These are phyloP conservation scores for Cryptocephalus moraei DNA, from an alignment of 2,888 invertebrate genomes.

Conservation along the genomic window DNA sequence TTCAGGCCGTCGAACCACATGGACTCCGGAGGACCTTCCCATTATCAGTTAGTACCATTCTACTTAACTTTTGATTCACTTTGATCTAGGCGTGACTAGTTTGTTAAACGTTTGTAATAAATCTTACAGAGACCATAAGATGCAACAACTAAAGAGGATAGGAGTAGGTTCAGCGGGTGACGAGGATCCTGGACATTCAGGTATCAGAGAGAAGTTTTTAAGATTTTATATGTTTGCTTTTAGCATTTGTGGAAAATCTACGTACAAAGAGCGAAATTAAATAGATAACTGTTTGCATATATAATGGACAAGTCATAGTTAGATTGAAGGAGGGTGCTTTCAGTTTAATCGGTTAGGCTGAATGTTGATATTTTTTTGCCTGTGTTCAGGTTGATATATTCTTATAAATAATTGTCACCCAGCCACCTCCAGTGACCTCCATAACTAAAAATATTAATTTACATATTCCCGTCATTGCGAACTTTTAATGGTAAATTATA, in stretches of 20 bases:
- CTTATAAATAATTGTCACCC: too few species aligned
- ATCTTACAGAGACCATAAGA: constrained; percentile 67
- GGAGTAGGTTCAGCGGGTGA: constrained; percentile 61
- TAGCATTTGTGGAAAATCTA: constrained; percentile 1
- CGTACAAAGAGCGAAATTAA: background rate
- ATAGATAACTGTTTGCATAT: too few species aligned
- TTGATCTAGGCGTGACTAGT: background rate
- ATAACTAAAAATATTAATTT: too few species aligned
- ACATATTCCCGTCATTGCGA: too few species aligned
- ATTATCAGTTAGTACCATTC: constrained; percentile 55
- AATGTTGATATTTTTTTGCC: too few species aligned
- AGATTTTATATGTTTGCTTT: too few species aligned
- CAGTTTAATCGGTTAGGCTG: too few species aligned
- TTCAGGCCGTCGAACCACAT: constrained; percentile 66
- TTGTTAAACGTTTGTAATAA: background rate
- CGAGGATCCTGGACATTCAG: constrained; percentile 68
- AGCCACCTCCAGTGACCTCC: too few species aligned
- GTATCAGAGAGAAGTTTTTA: constrained; percentile 35
- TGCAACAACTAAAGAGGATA: constrained; percentile 64
- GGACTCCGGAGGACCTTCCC: constrained; percentile 52
- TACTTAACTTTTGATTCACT: background rate
- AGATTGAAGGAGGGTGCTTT: too few species aligned
- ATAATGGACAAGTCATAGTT: too few species aligned
- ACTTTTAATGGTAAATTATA: too few species aligned
- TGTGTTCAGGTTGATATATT: too few species aligned